These are phyloP conservation scores for Enteromius radiatus DNA, from an alignment of 2,797 vertebrate species.

Conservation along the genomic window DNA sequence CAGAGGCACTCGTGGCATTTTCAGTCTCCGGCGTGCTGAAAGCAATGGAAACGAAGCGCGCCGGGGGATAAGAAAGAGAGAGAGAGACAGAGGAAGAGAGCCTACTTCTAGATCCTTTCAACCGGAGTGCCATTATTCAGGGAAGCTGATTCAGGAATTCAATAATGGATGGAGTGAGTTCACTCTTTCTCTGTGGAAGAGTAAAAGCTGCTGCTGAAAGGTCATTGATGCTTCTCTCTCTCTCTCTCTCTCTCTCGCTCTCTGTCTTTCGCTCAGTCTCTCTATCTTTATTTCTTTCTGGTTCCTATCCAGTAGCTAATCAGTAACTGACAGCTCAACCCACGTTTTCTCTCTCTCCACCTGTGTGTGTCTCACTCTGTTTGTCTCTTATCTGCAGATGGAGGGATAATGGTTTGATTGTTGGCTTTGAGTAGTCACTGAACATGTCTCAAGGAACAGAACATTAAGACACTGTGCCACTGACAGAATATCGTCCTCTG, in stretches of 20 bases:
- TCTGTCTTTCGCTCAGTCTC: constrained; percentile 58
- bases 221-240: constrained; percentile 35
- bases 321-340: constrained; percentile 49
- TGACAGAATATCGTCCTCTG: not conserved
- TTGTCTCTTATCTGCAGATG: constrained; percentile 40
- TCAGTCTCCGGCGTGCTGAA: constrained; percentile 29
- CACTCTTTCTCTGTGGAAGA: constrained; percentile 29
- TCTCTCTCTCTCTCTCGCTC: constrained; percentile 20
- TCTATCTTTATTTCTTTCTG: constrained; percentile 64
- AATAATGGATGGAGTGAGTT: constrained; percentile 39
- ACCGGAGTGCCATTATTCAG: constrained; percentile 22
- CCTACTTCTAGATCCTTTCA: constrained; percentile 18
- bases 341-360: constrained; percentile 20
- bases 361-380: constrained; percentile 7
- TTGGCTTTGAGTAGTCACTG: constrained; percentile 40
- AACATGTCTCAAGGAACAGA: constrained; percentile 16
- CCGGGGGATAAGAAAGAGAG: not conserved
- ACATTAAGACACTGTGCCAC: constrained; percentile 9
- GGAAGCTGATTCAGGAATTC: constrained; percentile 30
- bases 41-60: not conserved
- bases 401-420: constrained; percentile 50
- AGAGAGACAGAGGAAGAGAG: constrained; percentile 6
- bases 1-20: constrained; percentile 24
- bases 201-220: constrained; percentile 37
- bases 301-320: constrained; percentile 48